phyloP scores from a whole-genome alignment of 2,113 vertebrate genomes.

The Planiliza haematocheilus region DNA sequence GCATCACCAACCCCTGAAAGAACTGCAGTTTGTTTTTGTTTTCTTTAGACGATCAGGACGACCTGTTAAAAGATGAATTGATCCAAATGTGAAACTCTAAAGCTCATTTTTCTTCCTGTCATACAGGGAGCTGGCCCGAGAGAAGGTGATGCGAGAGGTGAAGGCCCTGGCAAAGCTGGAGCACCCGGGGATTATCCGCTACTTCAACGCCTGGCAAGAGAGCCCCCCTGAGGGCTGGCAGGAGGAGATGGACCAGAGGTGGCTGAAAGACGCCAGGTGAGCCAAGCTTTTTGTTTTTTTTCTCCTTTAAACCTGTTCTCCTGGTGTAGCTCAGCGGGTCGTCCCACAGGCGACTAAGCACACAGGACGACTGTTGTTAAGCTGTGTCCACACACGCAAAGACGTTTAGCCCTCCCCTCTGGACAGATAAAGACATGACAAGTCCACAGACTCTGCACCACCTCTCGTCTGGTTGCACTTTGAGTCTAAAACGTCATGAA shows the following conservation, averaged over 20 bases:
- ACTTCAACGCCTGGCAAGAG: constrained; percentile 99
- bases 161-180: constrained; percentile 98
- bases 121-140: constrained; percentile 91
- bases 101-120: background rate
- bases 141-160: constrained; percentile 98
- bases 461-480: no score
- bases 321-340: background rate
- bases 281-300: background rate
- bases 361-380: no score
- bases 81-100: no score
- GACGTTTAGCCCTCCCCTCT: background rate
- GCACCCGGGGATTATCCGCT: constrained; percentile 96
- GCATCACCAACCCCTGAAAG: no score
- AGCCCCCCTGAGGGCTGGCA: constrained; percentile 97
- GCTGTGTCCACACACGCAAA: constrained; percentile 1
- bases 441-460: background rate
- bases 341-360: no score
- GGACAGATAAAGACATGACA: constrained; percentile 1
- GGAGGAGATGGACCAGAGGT: constrained; percentile 96
- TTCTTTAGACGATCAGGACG: no score
- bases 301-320: constrained; percentile 7
- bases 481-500: background rate
- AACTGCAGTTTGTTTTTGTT: no score
- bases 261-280: constrained; percentile 96
- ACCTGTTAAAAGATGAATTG: background rate